A percentile compares a stretch with the other conserved stretches of the same genome.
phyloP scores from a whole-genome alignment of 2,888 invertebrate genomes.

The Drosophila stalkeri region DNA sequence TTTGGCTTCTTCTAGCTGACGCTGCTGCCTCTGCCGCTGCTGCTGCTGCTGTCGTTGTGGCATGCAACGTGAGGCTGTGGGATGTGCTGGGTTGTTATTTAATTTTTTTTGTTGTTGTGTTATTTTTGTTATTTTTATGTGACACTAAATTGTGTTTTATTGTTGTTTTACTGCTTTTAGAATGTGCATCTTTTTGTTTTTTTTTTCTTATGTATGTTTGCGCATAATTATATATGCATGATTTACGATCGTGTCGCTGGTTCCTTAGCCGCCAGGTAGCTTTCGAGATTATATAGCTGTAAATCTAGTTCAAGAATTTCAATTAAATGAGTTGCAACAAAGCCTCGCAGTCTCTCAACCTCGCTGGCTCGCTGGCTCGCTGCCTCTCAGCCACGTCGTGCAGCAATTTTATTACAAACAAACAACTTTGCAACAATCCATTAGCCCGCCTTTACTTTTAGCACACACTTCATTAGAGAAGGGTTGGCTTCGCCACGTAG shows the following conservation, averaged over 20 bases:
- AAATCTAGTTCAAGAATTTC: slow-evolving; percentile 55
- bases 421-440: neutral
- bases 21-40: neutral
- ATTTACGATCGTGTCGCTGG: slow-evolving; percentile 48
- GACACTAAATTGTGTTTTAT: slow-evolving; percentile 72
- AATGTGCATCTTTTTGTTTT: slow-evolving; percentile 46
- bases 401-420: neutral
- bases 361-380: neutral
- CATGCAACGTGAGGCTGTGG: slow-evolving; percentile 63
- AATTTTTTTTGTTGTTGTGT: neutral
- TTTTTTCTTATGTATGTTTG: neutral
- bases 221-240: slow-evolving; percentile 67
- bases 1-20: slow-evolving; percentile 4
- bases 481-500: neutral
- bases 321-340: slow-evolving; percentile 23
- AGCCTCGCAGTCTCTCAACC: neutral
- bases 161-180: slow-evolving; percentile 59
- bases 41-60: slow-evolving; percentile 21
- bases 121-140: slow-evolving; percentile 47
- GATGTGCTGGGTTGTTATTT: slow-evolving; percentile 25
- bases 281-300: slow-evolving; percentile 29
- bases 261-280: slow-evolving; percentile 14
- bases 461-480: slow-evolving; percentile 8
- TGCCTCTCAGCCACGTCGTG: neutral
- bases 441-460: slow-evolving; percentile 4